Base-by-base conservation (phyloP, 2,113 vertebrate species). In the Pelusios castaneus region DNA sequence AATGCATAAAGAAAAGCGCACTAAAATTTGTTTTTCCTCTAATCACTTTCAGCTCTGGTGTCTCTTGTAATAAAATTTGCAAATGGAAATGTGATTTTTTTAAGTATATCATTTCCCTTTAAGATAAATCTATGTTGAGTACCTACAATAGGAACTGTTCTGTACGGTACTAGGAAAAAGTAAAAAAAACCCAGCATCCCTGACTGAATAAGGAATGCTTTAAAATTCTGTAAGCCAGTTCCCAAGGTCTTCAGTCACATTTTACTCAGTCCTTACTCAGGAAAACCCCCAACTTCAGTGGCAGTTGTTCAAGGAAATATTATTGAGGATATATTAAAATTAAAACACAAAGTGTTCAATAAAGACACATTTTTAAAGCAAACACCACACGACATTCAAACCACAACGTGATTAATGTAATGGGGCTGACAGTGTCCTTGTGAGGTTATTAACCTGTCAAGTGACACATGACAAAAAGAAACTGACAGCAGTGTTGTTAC, bases 311-410 rank as follows among this genome's bases (percentile, higher is more conserved):
- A 77, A n/a, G 29, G 52, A 87, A 81, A 22, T 81, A 38, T n/a
- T 91, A 82, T n/a, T 88, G 63, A 87, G 51, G 41, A 34, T 14
- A 76, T 0, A 0, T 21, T 22, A 4, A 34, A 22, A 19, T 27
- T 45, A 81, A 56, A 9, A 22, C 38, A 79, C 34, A 80, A 47
- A 12, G 54, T 34, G 58, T 52, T 90, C 51, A 34, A 91, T 47
- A 82, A 70, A 84, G 91, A 79, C 79, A 58, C 45, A 82, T 85
- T 91, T 93, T 58, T 31, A 91, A 96, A 16, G 47, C 79, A 88
- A 95, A 97, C 87, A 93, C 94, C 91, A 91, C 7, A 94, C 9
- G 96, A 96, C 97, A 97, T 52, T 92, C 34, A 97, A 92, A 91
- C 87, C 93, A 97, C 75, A 25, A 49, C 52, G 89, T 29, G 91